Conservation (phyloP, 2,113 vertebrate species). For the Melanocharis versteri region DNA sequence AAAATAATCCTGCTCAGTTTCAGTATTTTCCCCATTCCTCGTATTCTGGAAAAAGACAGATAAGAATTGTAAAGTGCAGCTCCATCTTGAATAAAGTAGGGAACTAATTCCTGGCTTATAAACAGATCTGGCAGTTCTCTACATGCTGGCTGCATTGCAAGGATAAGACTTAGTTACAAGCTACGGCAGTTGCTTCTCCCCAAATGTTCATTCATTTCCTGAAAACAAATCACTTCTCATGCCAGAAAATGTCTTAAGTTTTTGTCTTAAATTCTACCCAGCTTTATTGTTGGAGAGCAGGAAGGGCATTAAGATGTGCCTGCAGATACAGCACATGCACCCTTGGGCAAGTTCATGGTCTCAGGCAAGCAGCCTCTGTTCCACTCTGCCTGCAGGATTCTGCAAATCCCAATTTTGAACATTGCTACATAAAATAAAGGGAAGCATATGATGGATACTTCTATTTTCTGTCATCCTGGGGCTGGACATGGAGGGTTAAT, state of each 20-base stretch:
- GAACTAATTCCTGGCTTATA: neutral
- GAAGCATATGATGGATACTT: rapidly evolving
- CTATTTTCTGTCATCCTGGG: neutral
- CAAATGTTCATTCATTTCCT: neutral
- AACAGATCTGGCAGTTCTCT: neutral
- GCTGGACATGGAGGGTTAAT: neutral
- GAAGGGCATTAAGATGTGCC: neutral
- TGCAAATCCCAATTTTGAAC: neutral
- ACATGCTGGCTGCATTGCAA: neutral
- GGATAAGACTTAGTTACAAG: neutral
- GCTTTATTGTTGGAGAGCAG: neutral
- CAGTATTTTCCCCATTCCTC: neutral
- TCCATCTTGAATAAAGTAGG: neutral
- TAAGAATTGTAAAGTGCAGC: neutral
- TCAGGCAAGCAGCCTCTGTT: neutral
- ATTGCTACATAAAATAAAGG: neutral
- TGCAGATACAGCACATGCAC: rapidly evolving
- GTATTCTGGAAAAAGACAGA: neutral
- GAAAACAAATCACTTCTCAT: neutral
- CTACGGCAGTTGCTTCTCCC: neutral
- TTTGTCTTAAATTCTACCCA: neutral
- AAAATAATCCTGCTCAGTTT: constrained; percentile 34
- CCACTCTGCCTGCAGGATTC: neutral
- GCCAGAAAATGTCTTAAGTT: neutral
- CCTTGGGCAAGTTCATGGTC: rapidly evolving